phyloP scores from a whole-genome alignment of 2,888 invertebrate species.

The Pharmacophagus antenor region DNA sequence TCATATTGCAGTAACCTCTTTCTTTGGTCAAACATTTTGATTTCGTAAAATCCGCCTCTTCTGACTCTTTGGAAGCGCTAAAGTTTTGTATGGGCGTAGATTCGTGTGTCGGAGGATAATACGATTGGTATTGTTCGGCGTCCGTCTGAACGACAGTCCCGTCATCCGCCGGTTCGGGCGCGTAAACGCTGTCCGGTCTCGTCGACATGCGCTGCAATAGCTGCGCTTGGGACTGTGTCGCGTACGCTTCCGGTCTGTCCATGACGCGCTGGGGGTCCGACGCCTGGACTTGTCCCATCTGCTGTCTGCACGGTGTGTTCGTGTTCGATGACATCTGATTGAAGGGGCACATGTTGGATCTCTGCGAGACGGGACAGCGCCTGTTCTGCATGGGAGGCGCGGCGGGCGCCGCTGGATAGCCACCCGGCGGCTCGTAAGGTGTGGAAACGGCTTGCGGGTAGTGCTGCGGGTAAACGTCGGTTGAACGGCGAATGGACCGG shows the following conservation, averaged over 20 bases:
- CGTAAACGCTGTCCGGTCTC: neutral
- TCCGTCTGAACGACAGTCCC: neutral
- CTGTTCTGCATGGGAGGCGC: constrained; percentile 9
- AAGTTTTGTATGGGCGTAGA: neutral
- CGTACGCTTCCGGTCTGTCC: neutral
- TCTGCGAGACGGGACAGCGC: neutral
- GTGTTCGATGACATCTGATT: constrained; percentile 7
- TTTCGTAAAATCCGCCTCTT: neutral
- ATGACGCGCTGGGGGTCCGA: neutral
- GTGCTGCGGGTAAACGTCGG: neutral
- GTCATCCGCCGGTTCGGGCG: neutral
- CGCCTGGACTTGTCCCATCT: neutral
- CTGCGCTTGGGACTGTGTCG: neutral
- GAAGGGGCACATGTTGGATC: neutral
- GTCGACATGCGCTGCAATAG: neutral
- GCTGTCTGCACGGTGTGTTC: neutral
- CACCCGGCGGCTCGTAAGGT: neutral
- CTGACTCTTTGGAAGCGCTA: neutral
- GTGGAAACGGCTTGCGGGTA: constrained; percentile 19
- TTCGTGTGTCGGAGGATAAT: neutral
- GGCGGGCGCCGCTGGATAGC: constrained; percentile 2
- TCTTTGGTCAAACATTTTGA: neutral
- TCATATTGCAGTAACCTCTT: neutral
- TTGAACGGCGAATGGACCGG: neutral
- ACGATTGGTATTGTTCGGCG: neutral